A percentile compares a stretch with the other conserved stretches of the same genome.
These are phyloP conservation scores for Xenopus petersii DNA, from an alignment of 2,797 vertebrate genomes.

Conservation along the genomic window DNA sequence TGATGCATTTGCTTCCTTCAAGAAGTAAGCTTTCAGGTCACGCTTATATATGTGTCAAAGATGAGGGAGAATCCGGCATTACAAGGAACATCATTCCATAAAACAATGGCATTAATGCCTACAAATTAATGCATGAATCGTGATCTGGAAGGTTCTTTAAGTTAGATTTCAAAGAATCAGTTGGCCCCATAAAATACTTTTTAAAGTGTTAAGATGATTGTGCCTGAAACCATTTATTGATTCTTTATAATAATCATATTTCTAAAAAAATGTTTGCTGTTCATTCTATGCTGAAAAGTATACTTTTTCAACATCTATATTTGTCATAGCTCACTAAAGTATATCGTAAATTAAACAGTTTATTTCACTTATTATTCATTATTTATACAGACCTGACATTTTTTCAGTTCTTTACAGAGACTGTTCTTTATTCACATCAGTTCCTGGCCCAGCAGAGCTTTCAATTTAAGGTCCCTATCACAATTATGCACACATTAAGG, in stretches of 20 bases:
- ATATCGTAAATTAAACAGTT: no score
- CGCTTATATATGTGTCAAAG: slow-evolving; percentile 28
- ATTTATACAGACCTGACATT: no score
- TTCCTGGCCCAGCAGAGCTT: no score
- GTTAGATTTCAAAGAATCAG: slow-evolving; percentile 31
- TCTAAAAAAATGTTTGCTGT: no score
- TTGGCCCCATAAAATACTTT: slow-evolving; percentile 41
- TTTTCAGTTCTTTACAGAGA: no score
- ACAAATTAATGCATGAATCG: slow-evolving; percentile 29
- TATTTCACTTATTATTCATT: no score
- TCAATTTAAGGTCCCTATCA: no score
- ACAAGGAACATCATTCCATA: slow-evolving; percentile 25
- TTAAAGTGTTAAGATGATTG: slow-evolving; percentile 41
- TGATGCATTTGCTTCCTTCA: slow-evolving; percentile 25
- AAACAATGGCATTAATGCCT: slow-evolving; percentile 34
- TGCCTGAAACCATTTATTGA: slow-evolving; percentile 12
- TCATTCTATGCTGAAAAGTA: no score
- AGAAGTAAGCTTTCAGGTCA: slow-evolving; percentile 30
- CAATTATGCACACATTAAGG: no score
- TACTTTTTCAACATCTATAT: no score
- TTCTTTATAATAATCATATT: slow-evolving; percentile 1
- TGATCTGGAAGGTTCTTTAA: slow-evolving; percentile 38
- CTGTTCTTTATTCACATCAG: no score
- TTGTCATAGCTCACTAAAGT: no score
- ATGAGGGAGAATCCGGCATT: slow-evolving; percentile 22